Evolutionary conservation across 2,797 vertebrate species (phyloP).

Genomic region (Aplochiton taeniatus): DNA sequence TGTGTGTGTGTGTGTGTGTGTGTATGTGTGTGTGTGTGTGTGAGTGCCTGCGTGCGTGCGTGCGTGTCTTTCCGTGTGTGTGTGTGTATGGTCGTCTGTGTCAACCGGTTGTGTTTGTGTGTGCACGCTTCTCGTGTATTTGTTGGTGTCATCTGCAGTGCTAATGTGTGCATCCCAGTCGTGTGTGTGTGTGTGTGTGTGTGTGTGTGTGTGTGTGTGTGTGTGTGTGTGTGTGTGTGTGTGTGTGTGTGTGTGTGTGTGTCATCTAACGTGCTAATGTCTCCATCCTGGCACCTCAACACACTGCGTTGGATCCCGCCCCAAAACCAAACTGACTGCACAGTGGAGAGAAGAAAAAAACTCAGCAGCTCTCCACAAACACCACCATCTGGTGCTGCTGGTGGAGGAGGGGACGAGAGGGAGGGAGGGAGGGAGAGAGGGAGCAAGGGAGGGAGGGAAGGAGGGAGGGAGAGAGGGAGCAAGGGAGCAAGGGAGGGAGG

Average conservation of each 20-base stretch:
- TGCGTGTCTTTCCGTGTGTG: neutral
- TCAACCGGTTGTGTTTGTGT: neutral
- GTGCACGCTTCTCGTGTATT: neutral
- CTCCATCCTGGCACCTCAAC: constrained; percentile 55
- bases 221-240: too few species aligned
- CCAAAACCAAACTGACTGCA: constrained; percentile 55
- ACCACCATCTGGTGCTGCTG: constrained; percentile 72
- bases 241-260: neutral
- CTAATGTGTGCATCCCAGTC: too few species aligned
- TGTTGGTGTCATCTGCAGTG: too few species aligned
- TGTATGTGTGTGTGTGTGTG: too few species aligned
- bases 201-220: too few species aligned
- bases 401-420: constrained; percentile 57
- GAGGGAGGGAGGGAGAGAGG: constrained; percentile 28
- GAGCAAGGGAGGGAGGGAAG: neutral
- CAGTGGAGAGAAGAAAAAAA: constrained; percentile 30
- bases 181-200: too few species aligned
- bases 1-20: too few species aligned
- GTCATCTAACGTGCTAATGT: constrained; percentile 44
- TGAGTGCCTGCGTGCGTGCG: too few species aligned
- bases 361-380: constrained; percentile 62
- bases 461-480: neutral
- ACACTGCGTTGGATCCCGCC: constrained; percentile 52
- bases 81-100: neutral
- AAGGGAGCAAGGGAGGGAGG: too few species aligned